A percentile compares a stretch with the other conserved stretches of the same genome.
phyloP scores from a whole-genome alignment of 2,113 vertebrate species.

The Numida meleagris region DNA sequence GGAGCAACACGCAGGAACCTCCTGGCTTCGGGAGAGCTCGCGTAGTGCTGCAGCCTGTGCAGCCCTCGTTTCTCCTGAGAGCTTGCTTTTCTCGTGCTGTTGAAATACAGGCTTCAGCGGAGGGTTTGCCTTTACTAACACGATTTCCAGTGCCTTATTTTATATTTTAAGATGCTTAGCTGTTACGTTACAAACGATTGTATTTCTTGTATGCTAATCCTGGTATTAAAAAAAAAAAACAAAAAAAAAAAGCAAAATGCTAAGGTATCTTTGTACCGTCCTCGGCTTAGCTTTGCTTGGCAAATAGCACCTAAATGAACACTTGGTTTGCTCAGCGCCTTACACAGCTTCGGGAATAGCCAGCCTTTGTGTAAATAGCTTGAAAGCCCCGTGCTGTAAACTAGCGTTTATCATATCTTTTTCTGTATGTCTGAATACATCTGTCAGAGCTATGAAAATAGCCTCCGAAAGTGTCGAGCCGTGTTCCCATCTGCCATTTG shows the following conservation, averaged over 20 bases:
- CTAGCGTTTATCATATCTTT: conserved; percentile 17
- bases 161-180: background rate
- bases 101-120: background rate
- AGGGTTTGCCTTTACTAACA: background rate
- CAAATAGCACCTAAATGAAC: background rate
- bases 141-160: background rate
- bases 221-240: background rate
- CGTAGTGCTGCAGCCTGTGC: background rate
- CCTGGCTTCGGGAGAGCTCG: background rate
- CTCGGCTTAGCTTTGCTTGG: background rate
- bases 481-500: conserved; percentile 57
- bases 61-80: background rate
- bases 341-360: background rate
- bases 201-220: background rate
- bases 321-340: background rate
- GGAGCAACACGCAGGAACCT: background rate
- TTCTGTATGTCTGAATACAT: conserved; percentile 51
- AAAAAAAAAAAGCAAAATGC: background rate
- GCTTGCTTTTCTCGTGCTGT: background rate
- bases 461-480: conserved; percentile 47
- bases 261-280: background rate
- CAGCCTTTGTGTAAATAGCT: conserved; percentile 33
- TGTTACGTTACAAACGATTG: background rate
- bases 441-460: conserved; percentile 65
- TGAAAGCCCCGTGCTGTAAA: conserved; percentile 43